Percentiles rank a stretch among this genome's conserved stretches.
phyloP scores from a whole-genome alignment of 2,888 invertebrate species.

The Dichetophora obliterata region DNA sequence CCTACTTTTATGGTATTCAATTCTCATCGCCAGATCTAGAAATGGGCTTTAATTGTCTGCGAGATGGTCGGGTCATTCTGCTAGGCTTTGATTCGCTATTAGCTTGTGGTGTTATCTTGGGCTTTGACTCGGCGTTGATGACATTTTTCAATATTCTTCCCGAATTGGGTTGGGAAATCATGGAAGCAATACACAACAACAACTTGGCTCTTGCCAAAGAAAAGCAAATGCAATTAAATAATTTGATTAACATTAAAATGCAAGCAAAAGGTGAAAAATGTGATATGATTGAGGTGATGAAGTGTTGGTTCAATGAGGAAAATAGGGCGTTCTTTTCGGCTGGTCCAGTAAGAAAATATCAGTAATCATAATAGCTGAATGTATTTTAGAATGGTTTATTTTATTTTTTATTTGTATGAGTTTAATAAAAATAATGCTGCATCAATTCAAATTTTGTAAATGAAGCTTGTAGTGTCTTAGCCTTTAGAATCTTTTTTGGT shows the following conservation, averaged over 20 bases:
- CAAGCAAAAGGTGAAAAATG: conserved; percentile 4
- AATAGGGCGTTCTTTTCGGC: conserved; percentile 13
- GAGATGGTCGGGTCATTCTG: conserved; percentile 73
- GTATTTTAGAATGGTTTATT: too few relatives aligned
- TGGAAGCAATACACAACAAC: conserved; percentile 70
- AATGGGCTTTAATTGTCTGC: conserved; percentile 76
- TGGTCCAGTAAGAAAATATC: conserved; percentile 41
- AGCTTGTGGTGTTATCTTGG: conserved; percentile 76
- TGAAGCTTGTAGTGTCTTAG: too few relatives aligned
- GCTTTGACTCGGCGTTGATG: conserved; percentile 81
- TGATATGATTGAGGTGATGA: conserved; percentile 45
- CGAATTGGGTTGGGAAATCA: conserved; percentile 73
- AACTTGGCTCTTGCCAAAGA: conserved; percentile 41
- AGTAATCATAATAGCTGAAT: too few relatives aligned
- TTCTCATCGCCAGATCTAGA: conserved; percentile 82
- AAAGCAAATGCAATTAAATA: conserved; percentile 45
- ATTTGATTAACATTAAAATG: conserved; percentile 44
- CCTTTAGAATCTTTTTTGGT: too few relatives aligned
- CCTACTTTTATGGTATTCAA: conserved; percentile 86
- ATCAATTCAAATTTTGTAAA: too few relatives aligned
- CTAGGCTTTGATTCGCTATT: conserved; percentile 78
- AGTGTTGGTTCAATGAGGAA: conserved; percentile 49
- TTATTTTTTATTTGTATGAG: too few relatives aligned
- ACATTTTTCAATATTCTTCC: conserved; percentile 80
- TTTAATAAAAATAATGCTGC: too few relatives aligned